phyloP scores from a whole-genome alignment of 2,888 invertebrate species.

The Drosophila nr. perissopoda region DNA sequence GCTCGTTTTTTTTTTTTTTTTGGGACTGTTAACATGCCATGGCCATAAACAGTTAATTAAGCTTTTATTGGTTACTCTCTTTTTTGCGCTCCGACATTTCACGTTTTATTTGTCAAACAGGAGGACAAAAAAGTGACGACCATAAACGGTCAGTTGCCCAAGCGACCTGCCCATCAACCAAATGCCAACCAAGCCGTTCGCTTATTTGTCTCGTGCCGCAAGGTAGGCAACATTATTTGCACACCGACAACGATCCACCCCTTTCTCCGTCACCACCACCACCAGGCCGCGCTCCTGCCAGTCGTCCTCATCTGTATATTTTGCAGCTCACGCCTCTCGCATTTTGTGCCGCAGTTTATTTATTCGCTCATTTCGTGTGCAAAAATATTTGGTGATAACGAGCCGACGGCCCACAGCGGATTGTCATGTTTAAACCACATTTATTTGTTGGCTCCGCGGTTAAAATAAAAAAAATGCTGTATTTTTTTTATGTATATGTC shows the following conservation, averaged over 20 bases:
- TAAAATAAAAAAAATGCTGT: conserved; percentile 66
- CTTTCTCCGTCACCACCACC: neutral
- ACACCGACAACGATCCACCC: conserved; percentile 5
- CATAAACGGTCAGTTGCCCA: conserved; percentile 63
- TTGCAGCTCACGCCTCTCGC: conserved; percentile 7
- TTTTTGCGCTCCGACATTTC: conserved; percentile 69
- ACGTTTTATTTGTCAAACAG: conserved; percentile 78
- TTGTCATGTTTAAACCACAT: conserved; percentile 79
- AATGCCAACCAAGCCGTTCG: conserved; percentile 43
- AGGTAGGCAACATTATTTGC: conserved; percentile 57
- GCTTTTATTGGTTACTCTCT: conserved; percentile 78
- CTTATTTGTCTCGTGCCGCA: conserved; percentile 56
- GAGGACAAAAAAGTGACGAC: conserved; percentile 71
- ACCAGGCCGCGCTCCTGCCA: neutral
- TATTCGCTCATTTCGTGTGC: conserved; percentile 79
- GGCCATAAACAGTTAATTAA: conserved; percentile 80
- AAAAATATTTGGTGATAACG: conserved; percentile 80
- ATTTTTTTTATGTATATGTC: conserved; percentile 12
- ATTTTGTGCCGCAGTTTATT: conserved; percentile 57
- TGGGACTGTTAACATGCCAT: conserved; percentile 69
- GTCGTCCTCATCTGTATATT: conserved; percentile 6
- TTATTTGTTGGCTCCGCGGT: conserved; percentile 65
- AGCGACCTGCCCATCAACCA: conserved; percentile 16
- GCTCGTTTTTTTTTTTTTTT: conserved; percentile 13
- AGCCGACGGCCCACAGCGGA: conserved; percentile 69